These are phyloP conservation scores for Plecotus auritus DNA, from an alignment of 2,113 vertebrate genomes.

Conservation along the genomic window DNA sequence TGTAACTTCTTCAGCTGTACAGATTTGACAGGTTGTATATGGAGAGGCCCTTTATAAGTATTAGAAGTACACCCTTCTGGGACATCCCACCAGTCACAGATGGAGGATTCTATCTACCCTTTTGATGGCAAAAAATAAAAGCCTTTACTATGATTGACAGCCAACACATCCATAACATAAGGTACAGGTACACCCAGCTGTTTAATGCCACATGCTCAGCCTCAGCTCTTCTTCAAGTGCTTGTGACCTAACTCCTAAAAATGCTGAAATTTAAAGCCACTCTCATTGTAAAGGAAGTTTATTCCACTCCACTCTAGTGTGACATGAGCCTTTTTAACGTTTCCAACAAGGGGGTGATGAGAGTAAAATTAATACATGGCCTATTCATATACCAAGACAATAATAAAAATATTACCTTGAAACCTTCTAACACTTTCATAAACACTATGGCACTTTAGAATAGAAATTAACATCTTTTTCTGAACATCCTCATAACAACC, in stretches of 20 bases:
- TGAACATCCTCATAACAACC: background rate
- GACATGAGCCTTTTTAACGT: background rate
- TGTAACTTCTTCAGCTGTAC: background rate
- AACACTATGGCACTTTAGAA: background rate
- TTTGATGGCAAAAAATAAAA: conserved; percentile 15
- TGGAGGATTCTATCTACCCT: conserved; percentile 2
- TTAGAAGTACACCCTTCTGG: conserved; percentile 6
- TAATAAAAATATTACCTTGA: background rate
- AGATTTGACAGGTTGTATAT: background rate
- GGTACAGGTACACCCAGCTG: background rate
- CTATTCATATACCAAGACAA: background rate
- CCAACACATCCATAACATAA: background rate
- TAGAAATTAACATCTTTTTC: background rate
- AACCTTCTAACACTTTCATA: background rate
- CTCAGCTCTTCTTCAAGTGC: background rate
- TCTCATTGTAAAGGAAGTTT: background rate
- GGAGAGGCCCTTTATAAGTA: background rate
- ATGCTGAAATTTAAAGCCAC: background rate
- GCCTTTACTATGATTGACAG: background rate
- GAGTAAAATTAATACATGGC: background rate
- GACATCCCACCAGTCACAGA: conserved; percentile 19
- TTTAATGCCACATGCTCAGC: background rate
- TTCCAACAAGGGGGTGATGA: background rate
- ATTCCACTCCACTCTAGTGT: background rate
- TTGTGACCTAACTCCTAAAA: background rate